Base-by-base conservation (phyloP, 1,140 invertebrate species). In the Lepidostoma basale region DNA sequence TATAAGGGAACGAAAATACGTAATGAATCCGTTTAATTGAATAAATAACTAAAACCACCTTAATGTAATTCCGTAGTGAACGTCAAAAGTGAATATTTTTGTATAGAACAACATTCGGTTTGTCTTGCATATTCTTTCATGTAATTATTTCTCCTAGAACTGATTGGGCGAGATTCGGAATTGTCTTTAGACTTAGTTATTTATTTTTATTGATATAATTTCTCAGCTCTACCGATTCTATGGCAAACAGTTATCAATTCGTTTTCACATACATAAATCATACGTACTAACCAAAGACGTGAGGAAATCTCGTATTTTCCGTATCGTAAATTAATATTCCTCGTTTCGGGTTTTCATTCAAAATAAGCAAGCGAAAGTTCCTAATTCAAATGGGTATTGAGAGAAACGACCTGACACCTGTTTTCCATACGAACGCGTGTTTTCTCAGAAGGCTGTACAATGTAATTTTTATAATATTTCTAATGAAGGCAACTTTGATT, bases 1-100 rank as follows among this genome's bases (percentile, higher is more conserved):
- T 58, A 76, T 80, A 79, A 76, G 75, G 75, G 76, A 83, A 81
- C 78, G 76, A 75, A 83, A 77, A 83, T 83, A 83, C 81, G 81
- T 83, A 83, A 82, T 78, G 76, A 78, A 68, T 68, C 65, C 64
- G 42, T 68, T 63, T 40, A 62, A 56, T 56, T 67, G 49, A 63
- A 65, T 59, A 52, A 69, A 47, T 49, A 64, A 62, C 33, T 26
- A 33, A 63, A 33, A 49, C 54, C 52, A 49, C 33, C 42, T 60
- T 66, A 36, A 49, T 72, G 44, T 60, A 40, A 64, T 68, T 64
- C 65, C 60, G 49, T 72, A 64, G 64, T 62, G 49, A 36, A 60
- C 66, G 65, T 70, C 59, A 56, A 72, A 59, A 72, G n/a, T 67
- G 44, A 72, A 68, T 72, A 72, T 72, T 72, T 72, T 72, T 72